Conservation (phyloP, 2,888 invertebrate genomes). For the Phyllotreta striolata region DNA sequence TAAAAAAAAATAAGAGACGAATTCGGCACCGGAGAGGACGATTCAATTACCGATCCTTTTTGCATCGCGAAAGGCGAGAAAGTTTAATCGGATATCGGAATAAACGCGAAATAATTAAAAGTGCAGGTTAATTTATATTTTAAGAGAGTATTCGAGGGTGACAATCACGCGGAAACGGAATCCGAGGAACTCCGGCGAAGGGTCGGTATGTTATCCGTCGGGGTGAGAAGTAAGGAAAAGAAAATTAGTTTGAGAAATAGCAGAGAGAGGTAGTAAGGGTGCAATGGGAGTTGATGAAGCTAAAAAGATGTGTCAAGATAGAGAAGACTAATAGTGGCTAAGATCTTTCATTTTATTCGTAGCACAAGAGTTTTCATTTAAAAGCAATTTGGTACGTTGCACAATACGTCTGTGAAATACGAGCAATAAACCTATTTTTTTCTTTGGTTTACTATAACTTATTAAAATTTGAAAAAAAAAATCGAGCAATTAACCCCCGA, state of each 20-base stretch:
- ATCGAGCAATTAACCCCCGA: too few relatives aligned
- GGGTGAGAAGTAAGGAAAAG: conserved; percentile 38
- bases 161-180: conserved; percentile 39
- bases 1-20: background rate
- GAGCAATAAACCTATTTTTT: background rate
- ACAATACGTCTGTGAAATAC: conserved; percentile 31
- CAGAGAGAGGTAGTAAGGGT: conserved; percentile 44
- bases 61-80: conserved; percentile 20
- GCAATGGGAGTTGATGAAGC: conserved; percentile 47
- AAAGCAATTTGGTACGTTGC: conserved; percentile 35
- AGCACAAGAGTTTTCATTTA: conserved; percentile 41
- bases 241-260: conserved; percentile 49
- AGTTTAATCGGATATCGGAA: conserved; percentile 32
- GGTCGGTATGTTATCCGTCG: conserved; percentile 36
- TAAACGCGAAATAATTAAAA: conserved; percentile 37
- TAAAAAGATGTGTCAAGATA: conserved; percentile 49
- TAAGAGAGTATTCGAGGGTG: conserved; percentile 40
- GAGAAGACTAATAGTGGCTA: conserved; percentile 47
- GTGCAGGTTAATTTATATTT: conserved; percentile 41
- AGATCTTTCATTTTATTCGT: conserved; percentile 46
- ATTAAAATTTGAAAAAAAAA: too few relatives aligned
- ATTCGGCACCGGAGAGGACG: conserved; percentile 9
- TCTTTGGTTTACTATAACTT: background rate
- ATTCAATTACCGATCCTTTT: conserved; percentile 24
- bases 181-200: conserved; percentile 38